Percentiles rank a stretch among this genome's conserved stretches.
These are phyloP conservation scores for Palaemon carinicauda DNA, from an alignment of 1,140 invertebrate species.

Conservation along the genomic window DNA sequence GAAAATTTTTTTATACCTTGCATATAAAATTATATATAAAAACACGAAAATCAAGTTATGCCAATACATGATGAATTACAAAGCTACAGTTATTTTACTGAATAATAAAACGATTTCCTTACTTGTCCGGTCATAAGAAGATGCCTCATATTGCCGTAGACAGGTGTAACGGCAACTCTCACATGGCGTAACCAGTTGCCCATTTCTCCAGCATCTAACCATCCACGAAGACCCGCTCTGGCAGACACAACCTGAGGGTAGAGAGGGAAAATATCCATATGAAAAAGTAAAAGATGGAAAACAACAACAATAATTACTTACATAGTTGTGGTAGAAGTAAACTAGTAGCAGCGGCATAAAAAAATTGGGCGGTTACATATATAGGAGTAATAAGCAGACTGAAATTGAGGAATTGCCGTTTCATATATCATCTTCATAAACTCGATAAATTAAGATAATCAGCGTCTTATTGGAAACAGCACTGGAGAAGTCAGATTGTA, in stretches of 20 bases:
- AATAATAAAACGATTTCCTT: not conserved
- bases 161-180: conserved; percentile 67
- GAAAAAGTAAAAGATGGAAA: not conserved
- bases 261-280: conserved; percentile 22
- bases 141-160: conserved; percentile 62
- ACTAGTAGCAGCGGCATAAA: no score
- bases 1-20: no score
- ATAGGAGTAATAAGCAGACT: no score
- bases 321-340: no score
- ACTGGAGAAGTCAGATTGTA: no score
- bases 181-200: conserved; percentile 84
- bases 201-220: conserved; percentile 80
- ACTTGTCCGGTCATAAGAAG: conserved; percentile 56
- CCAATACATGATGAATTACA: not conserved
- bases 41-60: not conserved
- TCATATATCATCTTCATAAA: no score
- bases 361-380: no score
- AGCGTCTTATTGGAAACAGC: no score
- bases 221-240: conserved; percentile 75
- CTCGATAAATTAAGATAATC: no score
- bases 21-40: not conserved
- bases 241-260: conserved; percentile 75
- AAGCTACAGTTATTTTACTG: not conserved
- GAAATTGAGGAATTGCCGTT: no score
- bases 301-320: no score